Evolutionary conservation across 2,113 vertebrate genomes (phyloP), one percentile per base, ranked within the genome.

Genomic region (Strix uralensis): DNA sequence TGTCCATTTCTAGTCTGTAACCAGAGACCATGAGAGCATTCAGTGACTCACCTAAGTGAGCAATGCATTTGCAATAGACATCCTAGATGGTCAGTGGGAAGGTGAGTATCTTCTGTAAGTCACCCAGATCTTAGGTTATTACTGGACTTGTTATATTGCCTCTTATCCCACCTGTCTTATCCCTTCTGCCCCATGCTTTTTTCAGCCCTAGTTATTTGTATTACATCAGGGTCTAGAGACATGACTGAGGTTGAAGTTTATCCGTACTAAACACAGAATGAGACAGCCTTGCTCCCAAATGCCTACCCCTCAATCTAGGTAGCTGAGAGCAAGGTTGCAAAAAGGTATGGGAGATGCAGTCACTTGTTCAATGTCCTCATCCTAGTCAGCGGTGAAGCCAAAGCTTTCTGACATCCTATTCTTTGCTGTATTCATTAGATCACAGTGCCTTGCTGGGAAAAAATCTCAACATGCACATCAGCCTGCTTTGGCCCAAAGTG

Each of bases 401-500:
- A 82, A 81, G n/a, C 19, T 87, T 82, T 66, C 77, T 70, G 74
- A 80, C 36, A 73, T 27, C 57, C 36, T 4, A 0, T 32, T 63
- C 40, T 91, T 87, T 91, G 36, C 40, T 34, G 4, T 19, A 22
- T 91, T 71, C 47, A 11, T 69, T 16, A 93, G 20, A 66, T 67
- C 51, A 74, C 20, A 17, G 19, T 7, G 46, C 30, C 32, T 95
- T 25, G 6, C 54, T 49, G 23, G 30, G 54, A 46, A 46, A 62
- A 59, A 83, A 85, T 27, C 58, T 85, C 69, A 26, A 69, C 21
- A 7, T 20, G 25, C 51, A 42, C 18, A 47, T 66, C 94, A 77
- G 78, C 30, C 62, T 88, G 70, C 62, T 81, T 90, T 63, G 87
- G 71, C 71, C 85, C 88, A 83, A 88, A 94, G 26, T 72, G 82